Conservation (phyloP, 2,113 vertebrate genomes). For the Ginglymostoma cirratum region DNA sequence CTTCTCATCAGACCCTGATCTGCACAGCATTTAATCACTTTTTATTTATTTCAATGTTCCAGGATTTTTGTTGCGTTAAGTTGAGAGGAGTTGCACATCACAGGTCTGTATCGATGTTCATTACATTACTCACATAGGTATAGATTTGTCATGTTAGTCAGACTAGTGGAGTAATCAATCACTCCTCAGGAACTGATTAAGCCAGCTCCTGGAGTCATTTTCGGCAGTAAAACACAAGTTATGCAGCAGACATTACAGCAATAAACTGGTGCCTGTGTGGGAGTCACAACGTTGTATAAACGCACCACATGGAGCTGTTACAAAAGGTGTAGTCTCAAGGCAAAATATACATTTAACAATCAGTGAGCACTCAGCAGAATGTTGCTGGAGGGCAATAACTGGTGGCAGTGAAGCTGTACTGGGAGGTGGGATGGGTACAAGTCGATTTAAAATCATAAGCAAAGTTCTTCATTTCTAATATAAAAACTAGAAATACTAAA, state of each 20-base stretch:
- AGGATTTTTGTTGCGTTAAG: not conserved
- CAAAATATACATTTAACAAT: not conserved
- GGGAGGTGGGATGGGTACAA: not conserved
- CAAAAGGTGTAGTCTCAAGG: too few relatives aligned
- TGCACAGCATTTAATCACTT: not conserved
- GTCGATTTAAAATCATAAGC: not conserved
- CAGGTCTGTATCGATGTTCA: not conserved
- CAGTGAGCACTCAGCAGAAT: not conserved
- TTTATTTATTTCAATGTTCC: not conserved
- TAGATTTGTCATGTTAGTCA: not conserved
- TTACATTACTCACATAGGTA: not conserved
- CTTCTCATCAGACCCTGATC: not conserved
- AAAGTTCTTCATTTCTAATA: not conserved
- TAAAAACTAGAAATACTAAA: too few relatives aligned
- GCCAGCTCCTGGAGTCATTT: too few relatives aligned
- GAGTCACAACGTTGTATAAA: too few relatives aligned
- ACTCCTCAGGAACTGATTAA: too few relatives aligned
- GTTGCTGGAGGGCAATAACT: not conserved
- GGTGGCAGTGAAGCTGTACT: not conserved
- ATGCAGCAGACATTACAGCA: too few relatives aligned
- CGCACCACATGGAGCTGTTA: too few relatives aligned
- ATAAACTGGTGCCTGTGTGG: too few relatives aligned
- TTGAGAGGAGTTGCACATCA: too few relatives aligned
- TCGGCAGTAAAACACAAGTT: too few relatives aligned
- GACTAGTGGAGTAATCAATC: too few relatives aligned